Evolutionary conservation across 2,113 vertebrate species (phyloP), one percentile per base, ranked within the genome.

Genomic region (Gobius niger): DNA sequence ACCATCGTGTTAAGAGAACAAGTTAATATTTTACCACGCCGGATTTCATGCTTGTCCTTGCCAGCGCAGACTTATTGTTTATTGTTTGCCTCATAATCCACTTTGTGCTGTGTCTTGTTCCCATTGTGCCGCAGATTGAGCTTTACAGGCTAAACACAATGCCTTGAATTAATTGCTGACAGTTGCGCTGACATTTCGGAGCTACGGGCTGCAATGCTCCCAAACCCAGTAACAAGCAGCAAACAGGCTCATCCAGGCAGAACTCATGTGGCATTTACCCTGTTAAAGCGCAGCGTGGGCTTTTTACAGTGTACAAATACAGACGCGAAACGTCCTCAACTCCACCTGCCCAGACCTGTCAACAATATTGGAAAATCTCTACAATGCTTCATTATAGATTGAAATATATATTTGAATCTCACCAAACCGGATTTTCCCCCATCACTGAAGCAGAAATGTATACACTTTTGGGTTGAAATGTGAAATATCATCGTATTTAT

Each of bases 71-170:
- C 41, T 60, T 60, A 42, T 60, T 60, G 34, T 42, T 60, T 60
- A 60, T 60, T 60, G 57, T 60, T 34, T 34, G 24, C 57, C 42
- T 44, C 34, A 60, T 42, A 60, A 42, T 42, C 40, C 57, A 60
- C 40, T 60, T 16, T 60, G 57, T 60, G 12, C 10, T 15, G 40
- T 42, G 34, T 44, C 57, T 57, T 19, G 24, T 57, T 40, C 54
- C 16, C 57, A 60, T 60, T 60, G 57, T 60, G 57, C 57, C 10
- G 57, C 57, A 60, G 57, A 60, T 60, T 60, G 57, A 60, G 57
- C 40, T 60, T 60, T 42, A 40, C 15, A 15, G 15, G 57, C 57
- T 42, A 42, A 60, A 60, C 57, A 60, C 57, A 60, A 60, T 60
- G 57, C 41, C 1, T 40, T 41, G 57, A 60, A 60, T 60, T 60